Base-by-base conservation (phyloP, 2,888 invertebrate genomes). In the Drosophila greeni region DNA sequence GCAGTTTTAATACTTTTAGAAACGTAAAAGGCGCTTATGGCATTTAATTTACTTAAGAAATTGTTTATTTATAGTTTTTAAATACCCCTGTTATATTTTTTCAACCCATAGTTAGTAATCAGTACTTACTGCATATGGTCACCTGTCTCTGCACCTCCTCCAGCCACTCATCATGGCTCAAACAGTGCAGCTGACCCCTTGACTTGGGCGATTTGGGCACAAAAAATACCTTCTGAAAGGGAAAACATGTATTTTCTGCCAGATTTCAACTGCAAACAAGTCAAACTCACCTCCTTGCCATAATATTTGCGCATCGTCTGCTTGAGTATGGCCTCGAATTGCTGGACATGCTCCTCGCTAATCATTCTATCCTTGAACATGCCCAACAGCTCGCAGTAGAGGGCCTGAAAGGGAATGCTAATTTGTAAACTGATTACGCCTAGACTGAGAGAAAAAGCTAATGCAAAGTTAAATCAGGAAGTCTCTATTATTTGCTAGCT, bases 361-460 rank as follows among this genome's bases (percentile, higher is more conserved):
- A 92, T 91, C 23, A 97, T 89, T 74, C 94, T 91, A 85, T 96
- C 95, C 72, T 92, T 91, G 87, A 97, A 97, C 83, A 94, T 91
- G 65, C 93, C 90, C 60, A 92, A 89, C 2, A 94, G 93, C 91
- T 97, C 97, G 75, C 95, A 92, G 31, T 91, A 89, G 74, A 95
- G 90, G 4, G 93, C 92, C 93, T 95, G 86, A 67, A 85, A 73
- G 18, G 2, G 20, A 11, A 26, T 2, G 6, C 23, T 18, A 1
- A 11, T 24, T 39, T 14, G 16, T 20, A 59, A 45, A 18, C 33
- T 47, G 16, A 59, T 43, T 18, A 29, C 20, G 11, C 24, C 40
- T 66, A 53, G 43, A 49, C 23, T 42, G 37, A 40, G 33, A 23
- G n/a, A 40, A 48, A 59, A 24, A 24, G 5, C 1, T 1, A 5